These are phyloP conservation scores for Ceratina japonica DNA, from an alignment of 1,140 invertebrate genomes.

Conservation along the genomic window DNA sequence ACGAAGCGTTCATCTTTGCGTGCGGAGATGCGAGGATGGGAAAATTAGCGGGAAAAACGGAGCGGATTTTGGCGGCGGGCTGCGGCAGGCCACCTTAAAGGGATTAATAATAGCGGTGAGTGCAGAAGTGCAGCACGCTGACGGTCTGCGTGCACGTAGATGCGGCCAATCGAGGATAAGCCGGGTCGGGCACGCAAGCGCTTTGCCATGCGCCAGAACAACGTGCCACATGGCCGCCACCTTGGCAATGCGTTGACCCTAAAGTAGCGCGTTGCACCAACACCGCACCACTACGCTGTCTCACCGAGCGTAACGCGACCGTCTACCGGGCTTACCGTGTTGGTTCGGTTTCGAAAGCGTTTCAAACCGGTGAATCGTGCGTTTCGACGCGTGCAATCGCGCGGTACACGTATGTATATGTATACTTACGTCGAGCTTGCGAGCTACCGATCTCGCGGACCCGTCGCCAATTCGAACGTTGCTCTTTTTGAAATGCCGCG, in stretches of 20 bases:
- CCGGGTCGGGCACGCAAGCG: constrained; percentile 64
- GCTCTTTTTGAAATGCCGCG: constrained; percentile 44
- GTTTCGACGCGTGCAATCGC: no score
- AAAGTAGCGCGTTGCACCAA: constrained; percentile 68
- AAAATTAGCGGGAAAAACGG: no score
- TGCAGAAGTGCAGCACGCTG: constrained; percentile 20
- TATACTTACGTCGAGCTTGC: no score
- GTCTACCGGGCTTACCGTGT: constrained; percentile 13
- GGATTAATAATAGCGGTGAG: constrained; percentile 48
- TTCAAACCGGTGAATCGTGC: no score
- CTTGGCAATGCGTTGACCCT: constrained; percentile 77
- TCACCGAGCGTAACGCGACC: neutral
- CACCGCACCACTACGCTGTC: constrained; percentile 17
- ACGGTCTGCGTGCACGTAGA: constrained; percentile 12
- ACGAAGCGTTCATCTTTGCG: neutral
- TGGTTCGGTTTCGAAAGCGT: constrained; percentile 17
- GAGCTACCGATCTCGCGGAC: constrained; percentile 12
- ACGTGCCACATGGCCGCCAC: constrained; percentile 75
- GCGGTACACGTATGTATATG: no score
- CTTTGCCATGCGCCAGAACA: constrained; percentile 64
- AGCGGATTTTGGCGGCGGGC: neutral
- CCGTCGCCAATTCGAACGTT: constrained; percentile 14
- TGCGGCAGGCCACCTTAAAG: constrained; percentile 29
- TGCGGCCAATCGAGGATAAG: constrained; percentile 46
- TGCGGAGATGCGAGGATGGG: no score